phyloP scores from a whole-genome alignment of 2,113 vertebrate genomes.

The Nymphicus hollandicus region DNA sequence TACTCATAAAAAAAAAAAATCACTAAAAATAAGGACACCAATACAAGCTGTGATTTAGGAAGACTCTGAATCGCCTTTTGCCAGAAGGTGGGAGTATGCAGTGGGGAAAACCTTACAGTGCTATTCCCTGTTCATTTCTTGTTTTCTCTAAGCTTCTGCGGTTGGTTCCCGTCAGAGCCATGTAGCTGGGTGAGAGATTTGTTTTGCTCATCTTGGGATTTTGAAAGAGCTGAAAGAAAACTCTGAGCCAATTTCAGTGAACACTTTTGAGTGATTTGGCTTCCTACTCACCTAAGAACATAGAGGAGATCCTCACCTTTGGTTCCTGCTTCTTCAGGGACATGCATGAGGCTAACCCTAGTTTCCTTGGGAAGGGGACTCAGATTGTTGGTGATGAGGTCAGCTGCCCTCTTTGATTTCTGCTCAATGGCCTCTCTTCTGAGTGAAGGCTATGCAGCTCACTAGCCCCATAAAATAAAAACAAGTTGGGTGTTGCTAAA shows the following conservation, averaged over 20 bases:
- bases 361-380: background rate
- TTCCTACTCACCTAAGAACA: background rate
- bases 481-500: background rate
- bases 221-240: background rate
- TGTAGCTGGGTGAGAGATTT: background rate
- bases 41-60: background rate
- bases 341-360: background rate
- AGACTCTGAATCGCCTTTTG: background rate
- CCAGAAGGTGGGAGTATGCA: background rate
- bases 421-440: background rate
- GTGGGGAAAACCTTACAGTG: background rate
- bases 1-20: accelerated
- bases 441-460: background rate
- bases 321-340: background rate
- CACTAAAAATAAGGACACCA: background rate
- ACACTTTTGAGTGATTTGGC: background rate
- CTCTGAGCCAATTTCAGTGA: background rate
- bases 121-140: background rate
- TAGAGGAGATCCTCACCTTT: accelerated
- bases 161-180: background rate
- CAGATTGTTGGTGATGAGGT: accelerated
- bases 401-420: background rate
- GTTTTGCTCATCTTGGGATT: background rate
- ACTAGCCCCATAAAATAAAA: background rate
- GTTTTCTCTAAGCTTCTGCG: background rate